phyloP scores from a whole-genome alignment of 2,113 vertebrate species.

The Chrysochloris asiatica region DNA sequence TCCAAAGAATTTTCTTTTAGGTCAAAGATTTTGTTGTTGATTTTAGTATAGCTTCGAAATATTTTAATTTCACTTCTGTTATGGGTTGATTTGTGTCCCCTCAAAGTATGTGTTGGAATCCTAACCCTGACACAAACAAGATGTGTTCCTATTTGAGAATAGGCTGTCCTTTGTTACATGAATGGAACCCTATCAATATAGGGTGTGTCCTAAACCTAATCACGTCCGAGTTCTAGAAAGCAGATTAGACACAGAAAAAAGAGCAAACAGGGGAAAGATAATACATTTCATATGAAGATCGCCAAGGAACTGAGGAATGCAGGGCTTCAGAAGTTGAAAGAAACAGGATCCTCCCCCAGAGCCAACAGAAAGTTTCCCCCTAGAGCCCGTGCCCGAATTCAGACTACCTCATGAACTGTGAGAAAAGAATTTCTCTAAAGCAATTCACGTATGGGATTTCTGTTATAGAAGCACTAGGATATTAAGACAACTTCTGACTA shows the following conservation, averaged over 20 bases:
- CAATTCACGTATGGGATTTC: background rate
- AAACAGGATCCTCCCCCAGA: background rate
- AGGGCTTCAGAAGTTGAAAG: background rate
- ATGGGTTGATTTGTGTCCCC: background rate
- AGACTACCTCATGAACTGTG: background rate
- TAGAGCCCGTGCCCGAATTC: background rate
- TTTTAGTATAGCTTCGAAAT: background rate
- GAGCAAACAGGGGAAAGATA: background rate
- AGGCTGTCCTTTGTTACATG: background rate
- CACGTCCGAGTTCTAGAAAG: background rate
- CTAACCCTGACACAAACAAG: background rate
- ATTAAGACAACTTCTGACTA: background rate
- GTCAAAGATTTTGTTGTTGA: background rate
- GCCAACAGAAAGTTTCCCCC: background rate
- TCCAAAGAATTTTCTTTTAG: constrained; percentile 1
- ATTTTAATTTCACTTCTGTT: background rate
- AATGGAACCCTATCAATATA: background rate
- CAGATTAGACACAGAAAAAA: background rate
- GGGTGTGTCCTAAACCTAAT: background rate
- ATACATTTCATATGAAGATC: background rate
- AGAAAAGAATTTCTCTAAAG: background rate
- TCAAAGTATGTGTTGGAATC: background rate
- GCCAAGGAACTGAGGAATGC: background rate
- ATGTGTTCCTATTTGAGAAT: background rate
- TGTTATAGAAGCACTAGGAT: background rate